Conservation (phyloP, 1,140 invertebrate genomes). For the Oreohelix idahoensis region DNA sequence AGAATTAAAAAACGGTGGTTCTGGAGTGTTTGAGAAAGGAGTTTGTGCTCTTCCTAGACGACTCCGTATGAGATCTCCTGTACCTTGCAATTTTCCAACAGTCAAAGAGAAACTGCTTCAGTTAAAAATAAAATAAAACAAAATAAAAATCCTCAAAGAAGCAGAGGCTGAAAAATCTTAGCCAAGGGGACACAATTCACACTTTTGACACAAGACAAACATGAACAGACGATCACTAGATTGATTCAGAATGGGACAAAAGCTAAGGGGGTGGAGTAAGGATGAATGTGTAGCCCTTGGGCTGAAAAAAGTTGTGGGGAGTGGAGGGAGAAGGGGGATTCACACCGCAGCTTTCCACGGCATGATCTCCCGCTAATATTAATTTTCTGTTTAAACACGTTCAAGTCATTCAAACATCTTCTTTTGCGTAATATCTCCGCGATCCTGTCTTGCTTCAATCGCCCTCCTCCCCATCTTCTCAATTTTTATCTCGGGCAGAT, state of each 20-base stretch:
- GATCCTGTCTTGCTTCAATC: background rate
- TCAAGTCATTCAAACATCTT: background rate
- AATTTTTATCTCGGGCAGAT: background rate
- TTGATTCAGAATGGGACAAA: slow-evolving; percentile 16
- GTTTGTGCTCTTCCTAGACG: background rate
- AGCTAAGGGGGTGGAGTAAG: background rate
- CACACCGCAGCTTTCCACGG: background rate
- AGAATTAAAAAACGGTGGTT: background rate
- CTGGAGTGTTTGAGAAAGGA: background rate
- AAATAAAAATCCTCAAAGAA: background rate
- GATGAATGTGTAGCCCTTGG: background rate
- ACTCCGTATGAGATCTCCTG: background rate
- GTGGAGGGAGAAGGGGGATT: background rate
- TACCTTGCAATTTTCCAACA: background rate
- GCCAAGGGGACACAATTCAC: slow-evolving; percentile 23
- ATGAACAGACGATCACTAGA: slow-evolving; percentile 2
- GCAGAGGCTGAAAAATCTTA: background rate
- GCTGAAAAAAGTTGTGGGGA: background rate
- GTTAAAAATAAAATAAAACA: background rate
- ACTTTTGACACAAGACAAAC: slow-evolving; percentile 27
- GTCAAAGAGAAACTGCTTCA: background rate
- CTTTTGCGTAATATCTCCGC: background rate
- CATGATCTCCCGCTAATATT: slow-evolving; percentile 24
- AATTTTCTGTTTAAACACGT: slow-evolving; percentile 20
- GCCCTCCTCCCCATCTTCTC: background rate